A percentile compares a stretch with the other conserved stretches of the same genome.
Conservation (phyloP, 2,113 vertebrate species). For the Carassius gibelio region DNA sequence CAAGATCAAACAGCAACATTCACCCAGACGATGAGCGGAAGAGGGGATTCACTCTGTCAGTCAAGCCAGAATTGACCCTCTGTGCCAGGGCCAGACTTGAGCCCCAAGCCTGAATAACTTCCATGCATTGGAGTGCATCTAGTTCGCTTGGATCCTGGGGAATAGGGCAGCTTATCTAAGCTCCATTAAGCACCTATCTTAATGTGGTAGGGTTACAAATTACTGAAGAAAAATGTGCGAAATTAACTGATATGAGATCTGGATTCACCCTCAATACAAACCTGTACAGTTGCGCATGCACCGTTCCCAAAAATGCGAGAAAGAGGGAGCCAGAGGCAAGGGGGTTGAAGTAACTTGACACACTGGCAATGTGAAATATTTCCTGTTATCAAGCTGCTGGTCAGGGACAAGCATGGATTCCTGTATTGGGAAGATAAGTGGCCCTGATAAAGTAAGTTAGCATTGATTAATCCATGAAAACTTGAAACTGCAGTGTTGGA, state of each 20-base stretch:
- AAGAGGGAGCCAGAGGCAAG: conserved; percentile 38
- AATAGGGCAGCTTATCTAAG: conserved; percentile 68
- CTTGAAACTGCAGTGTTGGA: conserved; percentile 41
- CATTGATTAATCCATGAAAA: conserved; percentile 85
- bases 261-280: conserved; percentile 62
- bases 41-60: conserved; percentile 53
- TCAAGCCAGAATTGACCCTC: conserved; percentile 49
- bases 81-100: conserved; percentile 22
- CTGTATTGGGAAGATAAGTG: conserved; percentile 82
- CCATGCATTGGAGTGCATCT: conserved; percentile 5
- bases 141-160: conserved; percentile 43
- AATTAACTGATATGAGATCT: conserved; percentile 76
- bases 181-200: conserved; percentile 75
- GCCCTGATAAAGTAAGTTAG: conserved; percentile 84
- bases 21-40: conserved; percentile 58
- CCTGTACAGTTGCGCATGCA: conserved; percentile 59
- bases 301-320: conserved; percentile 60
- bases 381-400: conserved; percentile 76
- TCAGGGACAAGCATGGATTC: conserved; percentile 78
- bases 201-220: conserved; percentile 76
- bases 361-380: conserved; percentile 75
- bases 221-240: conserved; percentile 75
- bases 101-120: neutral
- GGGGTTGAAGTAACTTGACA: conserved; percentile 64
- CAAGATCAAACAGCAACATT: conserved; percentile 69